Evolutionary conservation across 2,888 invertebrate species (phyloP).

Genomic region (Exephanes ischioxanthus): DNA sequence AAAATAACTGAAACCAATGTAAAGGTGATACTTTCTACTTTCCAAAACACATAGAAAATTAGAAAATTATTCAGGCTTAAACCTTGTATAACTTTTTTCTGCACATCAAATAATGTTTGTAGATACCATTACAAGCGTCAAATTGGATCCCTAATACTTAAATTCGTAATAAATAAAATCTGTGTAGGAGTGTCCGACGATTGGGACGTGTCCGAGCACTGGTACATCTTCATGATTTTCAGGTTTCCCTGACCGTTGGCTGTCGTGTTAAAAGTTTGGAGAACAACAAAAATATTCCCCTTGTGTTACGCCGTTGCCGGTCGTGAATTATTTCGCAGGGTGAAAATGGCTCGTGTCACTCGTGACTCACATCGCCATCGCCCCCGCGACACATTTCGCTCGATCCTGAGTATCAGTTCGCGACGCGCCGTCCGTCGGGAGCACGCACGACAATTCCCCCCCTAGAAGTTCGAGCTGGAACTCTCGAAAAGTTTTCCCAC

Average conservation of each 20-base stretch:
- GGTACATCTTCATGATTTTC: not conserved
- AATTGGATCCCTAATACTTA: too few species aligned
- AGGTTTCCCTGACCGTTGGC: too few species aligned
- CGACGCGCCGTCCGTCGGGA: slow-evolving; percentile 15
- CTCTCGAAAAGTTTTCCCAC: not conserved
- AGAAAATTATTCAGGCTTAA: too few species aligned
- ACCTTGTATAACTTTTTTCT: not conserved
- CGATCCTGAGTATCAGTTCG: slow-evolving; percentile 40
- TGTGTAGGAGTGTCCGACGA: too few species aligned
- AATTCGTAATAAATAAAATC: too few species aligned
- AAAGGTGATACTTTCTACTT: too few species aligned
- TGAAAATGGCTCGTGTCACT: slow-evolving; percentile 68
- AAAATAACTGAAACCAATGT: too few species aligned
- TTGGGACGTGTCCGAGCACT: too few species aligned
- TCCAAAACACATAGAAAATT: too few species aligned
- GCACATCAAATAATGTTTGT: not conserved
- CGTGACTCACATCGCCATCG: slow-evolving; percentile 68
- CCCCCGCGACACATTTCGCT: slow-evolving; percentile 47
- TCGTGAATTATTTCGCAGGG: slow-evolving; percentile 70
- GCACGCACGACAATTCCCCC: slow-evolving; percentile 28
- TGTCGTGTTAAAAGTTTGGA: not conserved
- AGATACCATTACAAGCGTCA: too few species aligned
- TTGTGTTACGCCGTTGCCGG: slow-evolving; percentile 52
- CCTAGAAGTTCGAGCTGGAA: not conserved
- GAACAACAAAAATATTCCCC: not conserved